Evolutionary conservation across 2,113 vertebrate species (phyloP), one percentile per base, ranked within the genome.

Genomic region (Porphyrio hochstetteri): DNA sequence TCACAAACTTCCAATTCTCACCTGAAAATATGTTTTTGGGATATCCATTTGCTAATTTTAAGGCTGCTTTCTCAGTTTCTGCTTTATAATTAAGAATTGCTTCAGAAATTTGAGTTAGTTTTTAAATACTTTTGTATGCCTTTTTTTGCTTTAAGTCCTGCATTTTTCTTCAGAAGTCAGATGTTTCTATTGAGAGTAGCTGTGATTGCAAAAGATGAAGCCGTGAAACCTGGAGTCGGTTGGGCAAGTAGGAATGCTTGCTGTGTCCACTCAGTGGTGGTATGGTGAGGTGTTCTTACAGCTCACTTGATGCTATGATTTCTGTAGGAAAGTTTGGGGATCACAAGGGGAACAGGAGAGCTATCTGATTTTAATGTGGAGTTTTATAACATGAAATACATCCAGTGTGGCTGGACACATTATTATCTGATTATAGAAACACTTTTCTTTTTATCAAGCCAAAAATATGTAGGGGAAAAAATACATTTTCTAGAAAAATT

Each of bases 181-280:
- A 72, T 71, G 12, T 78, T 91, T 27, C 33, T 84, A 1, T 55
- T 40, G 35, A 38, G 55, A 87, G 38, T 42, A 77, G 60, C 72
- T 69, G 75, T 69, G 80, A 44, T 59, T 82, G 61, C 88, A 95
- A 31, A 93, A 94, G 67, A 38, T 84, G 61, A 92, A 78, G n/a
- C 48, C 0, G 4, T 46, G 31, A 82, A 85, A 82, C 8, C 16
- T 78, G 29, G 55, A 80, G 36, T 36, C 33, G 35, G 2, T 40
- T 4, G 17, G 60, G 33, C 44, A 27, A 42, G 59, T 57, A 31
- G 35, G 35, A 40, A 28, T 21, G 38, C 21, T 64, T 2, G 1
- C n/a, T 74, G 55, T 28, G 16, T 28, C 31, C 13, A 6, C 5
- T 21, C 57, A 4, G 31, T 4, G 12, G 28, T 5, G 2, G 11